Conservation (phyloP, 2,797 vertebrate genomes). For the Sebastes ruberrimus region DNA sequence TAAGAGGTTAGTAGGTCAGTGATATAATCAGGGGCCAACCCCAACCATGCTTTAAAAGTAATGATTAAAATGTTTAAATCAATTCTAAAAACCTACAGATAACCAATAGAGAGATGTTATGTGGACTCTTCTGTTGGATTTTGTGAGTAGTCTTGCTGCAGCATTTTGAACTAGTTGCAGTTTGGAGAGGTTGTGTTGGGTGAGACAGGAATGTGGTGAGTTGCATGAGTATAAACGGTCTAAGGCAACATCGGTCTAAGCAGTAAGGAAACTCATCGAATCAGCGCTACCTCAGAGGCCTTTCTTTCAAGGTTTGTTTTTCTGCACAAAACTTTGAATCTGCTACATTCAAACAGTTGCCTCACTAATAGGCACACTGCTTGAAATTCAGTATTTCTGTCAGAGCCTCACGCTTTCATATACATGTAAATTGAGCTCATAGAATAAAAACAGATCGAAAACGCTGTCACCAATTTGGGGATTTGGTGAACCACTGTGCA, state of each 20-base stretch:
- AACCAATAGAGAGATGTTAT: no score
- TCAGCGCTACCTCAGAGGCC: not conserved
- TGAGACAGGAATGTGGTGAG: no score
- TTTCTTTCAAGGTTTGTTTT: not conserved
- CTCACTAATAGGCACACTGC: conserved; percentile 25
- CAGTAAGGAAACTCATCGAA: not conserved
- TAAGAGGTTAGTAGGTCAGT: no score
- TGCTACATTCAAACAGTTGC: not conserved
- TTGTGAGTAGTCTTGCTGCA: no score
- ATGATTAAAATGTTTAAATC: no score
- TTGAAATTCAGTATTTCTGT: conserved; percentile 27
- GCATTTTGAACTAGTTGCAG: no score
- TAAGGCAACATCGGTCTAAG: not conserved
- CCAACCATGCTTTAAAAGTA: no score
- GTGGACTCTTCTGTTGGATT: no score
- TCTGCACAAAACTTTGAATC: not conserved
- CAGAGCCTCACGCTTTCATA: not conserved
- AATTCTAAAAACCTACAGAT: no score
- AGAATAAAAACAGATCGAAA: conserved; percentile 1
- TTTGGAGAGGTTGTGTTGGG: no score
- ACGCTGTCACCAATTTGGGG: not conserved
- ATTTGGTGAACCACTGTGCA: not conserved
- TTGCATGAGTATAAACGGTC: no score
- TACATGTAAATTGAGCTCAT: not conserved
- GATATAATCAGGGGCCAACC: no score